A percentile compares a stretch with the other conserved stretches of the same genome.
These are phyloP conservation scores for Echinops telfairi DNA, from an alignment of 2,113 vertebrate species.

Conservation along the genomic window DNA sequence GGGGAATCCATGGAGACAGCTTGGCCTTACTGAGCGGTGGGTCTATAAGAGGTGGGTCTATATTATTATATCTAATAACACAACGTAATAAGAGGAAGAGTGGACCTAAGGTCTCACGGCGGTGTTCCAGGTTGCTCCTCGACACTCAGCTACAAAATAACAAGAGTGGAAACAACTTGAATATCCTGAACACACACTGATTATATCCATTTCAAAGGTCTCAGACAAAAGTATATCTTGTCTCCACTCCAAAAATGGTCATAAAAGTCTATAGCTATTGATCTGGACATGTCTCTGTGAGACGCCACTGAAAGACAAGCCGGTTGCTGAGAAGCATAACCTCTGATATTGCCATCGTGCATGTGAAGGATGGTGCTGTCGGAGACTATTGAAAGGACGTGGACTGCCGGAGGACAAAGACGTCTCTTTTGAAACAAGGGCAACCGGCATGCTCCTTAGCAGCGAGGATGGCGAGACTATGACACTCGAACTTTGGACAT, in stretches of 20 bases:
- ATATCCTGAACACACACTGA: background rate
- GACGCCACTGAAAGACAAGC: background rate
- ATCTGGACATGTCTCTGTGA: background rate
- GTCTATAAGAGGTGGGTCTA: no score
- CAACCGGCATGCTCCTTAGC: no score
- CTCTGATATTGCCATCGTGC: accelerated
- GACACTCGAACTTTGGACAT: no score
- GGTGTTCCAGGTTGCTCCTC: accelerated
- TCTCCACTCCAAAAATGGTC: background rate
- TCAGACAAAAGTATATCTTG: accelerated
- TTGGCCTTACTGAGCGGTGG: accelerated
- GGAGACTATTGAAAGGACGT: no score
- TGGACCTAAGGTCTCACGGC: background rate
- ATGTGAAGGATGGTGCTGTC: no score
- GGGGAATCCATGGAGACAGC: accelerated
- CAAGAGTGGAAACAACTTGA: background rate
- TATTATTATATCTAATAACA: no score
- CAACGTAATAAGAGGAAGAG: no score
- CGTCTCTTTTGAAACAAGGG: no score
- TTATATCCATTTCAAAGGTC: background rate
- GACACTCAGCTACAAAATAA: accelerated
- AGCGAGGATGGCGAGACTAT: no score
- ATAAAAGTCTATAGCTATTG: background rate
- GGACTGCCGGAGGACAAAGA: no score
- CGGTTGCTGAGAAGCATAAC: background rate